Base-by-base conservation (phyloP, 2,888 invertebrate species). In the Dromius quadrimaculatus region DNA sequence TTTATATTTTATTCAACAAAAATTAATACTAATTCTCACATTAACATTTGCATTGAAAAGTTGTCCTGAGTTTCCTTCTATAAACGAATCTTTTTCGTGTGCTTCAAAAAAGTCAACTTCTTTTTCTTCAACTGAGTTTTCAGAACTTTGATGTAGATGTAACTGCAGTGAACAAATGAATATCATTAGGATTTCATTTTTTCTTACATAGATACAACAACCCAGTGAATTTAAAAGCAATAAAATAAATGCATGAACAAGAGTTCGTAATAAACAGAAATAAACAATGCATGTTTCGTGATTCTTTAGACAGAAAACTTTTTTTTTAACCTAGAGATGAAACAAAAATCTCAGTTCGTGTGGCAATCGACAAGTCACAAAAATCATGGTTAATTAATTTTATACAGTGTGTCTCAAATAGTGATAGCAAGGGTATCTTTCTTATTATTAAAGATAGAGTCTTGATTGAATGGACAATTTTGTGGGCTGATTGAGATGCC, bases 31-130 rank as follows among this genome's bases (percentile, higher is more conserved):
- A 61, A 28, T 32, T 63, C 75, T 61, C 76, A 77, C 77, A 74
- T 75, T 72, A n/a, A n/a, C n/a, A n/a, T n/a, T 28, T 54, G 19
- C 50, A 63, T 63, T 71, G 66, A 70, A 20, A 36, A 34, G 72
- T 70, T 73, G 72, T 59, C 71, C 65, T 34, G 75, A 73, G n/a
- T 34, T 70, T 34, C 17, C 77, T 75, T 43, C 73, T 72, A 15
- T 72, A 47, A 20, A 73, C 59, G 71, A 81, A 81, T 73, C 78
- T 73, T 78, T 79, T 76, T 87, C 89, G 86, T 89, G 91, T 83
- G 94, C 92, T 71, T 91, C 90, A 84, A 97, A 97, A 86, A 97
- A 98, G 84, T 98, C 97, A 75, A 91, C 88, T 84, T 95, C 94
- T 74, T 87, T 87, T 77, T 91, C 91, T 76, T 84, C 84, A 32